Conservation (phyloP, 2,888 invertebrate species). For the Heliconius aoede region DNA sequence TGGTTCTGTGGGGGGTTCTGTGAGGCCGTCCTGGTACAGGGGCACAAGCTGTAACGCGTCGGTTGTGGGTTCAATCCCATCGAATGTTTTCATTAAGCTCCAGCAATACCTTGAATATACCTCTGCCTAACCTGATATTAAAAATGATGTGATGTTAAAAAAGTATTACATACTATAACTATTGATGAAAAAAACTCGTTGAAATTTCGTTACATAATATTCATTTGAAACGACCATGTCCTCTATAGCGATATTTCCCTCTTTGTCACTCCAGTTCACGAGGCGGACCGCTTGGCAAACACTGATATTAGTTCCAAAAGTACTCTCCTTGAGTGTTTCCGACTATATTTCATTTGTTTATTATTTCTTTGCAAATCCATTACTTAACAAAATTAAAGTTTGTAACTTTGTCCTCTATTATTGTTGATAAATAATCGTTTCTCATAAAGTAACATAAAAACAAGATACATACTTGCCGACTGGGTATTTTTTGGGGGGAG, state of each 20-base stretch:
- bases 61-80: too few relatives aligned
- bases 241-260: constrained; percentile 54
- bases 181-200: neutral
- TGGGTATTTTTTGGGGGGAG: too few relatives aligned
- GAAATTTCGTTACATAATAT: constrained; percentile 13
- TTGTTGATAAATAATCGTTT: neutral
- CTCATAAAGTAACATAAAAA: neutral
- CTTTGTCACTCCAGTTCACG: constrained; percentile 75
- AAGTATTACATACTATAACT: neutral
- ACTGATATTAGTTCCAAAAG: constrained; percentile 79
- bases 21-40: too few relatives aligned
- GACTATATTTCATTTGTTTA: constrained; percentile 68
- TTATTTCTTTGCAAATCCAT: constrained; percentile 50
- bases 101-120: too few relatives aligned
- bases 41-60: too few relatives aligned
- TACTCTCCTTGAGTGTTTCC: constrained; percentile 74
- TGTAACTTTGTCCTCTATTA: constrained; percentile 3
- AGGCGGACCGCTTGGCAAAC: constrained; percentile 79
- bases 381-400: constrained; percentile 48
- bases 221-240: constrained; percentile 37
- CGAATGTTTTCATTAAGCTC: too few relatives aligned
- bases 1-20: too few relatives aligned
- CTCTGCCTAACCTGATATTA: too few relatives aligned
- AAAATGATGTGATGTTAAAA: too few relatives aligned
- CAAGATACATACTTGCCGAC: neutral